Percentiles rank a stretch among this genome's conserved stretches.
These are phyloP conservation scores for Zelleria hepariella DNA, from an alignment of 2,888 invertebrate species.

Conservation along the genomic window DNA sequence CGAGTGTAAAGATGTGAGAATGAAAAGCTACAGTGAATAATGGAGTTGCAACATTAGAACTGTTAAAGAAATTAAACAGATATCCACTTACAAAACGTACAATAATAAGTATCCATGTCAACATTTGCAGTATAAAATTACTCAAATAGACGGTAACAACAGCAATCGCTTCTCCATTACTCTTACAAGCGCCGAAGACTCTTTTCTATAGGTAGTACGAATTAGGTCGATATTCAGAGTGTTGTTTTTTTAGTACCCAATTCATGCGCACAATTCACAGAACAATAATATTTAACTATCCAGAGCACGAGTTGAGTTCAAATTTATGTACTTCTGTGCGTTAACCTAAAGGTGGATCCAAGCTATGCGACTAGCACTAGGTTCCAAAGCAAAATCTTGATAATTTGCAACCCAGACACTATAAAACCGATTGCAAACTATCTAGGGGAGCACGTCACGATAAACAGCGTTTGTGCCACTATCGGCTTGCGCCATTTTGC, in stretches of 20 bases:
- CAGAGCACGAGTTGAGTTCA: background rate
- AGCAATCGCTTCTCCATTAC: background rate
- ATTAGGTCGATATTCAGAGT: background rate
- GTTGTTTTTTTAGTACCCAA: too few relatives aligned
- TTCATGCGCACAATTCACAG: background rate
- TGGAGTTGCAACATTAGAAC: background rate
- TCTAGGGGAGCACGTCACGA: too few relatives aligned
- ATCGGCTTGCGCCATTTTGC: too few relatives aligned
- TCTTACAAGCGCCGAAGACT: background rate
- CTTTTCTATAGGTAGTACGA: too few relatives aligned
- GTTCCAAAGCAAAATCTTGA: too few relatives aligned
- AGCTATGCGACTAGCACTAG: too few relatives aligned
- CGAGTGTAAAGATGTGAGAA: background rate
- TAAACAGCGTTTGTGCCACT: too few relatives aligned
- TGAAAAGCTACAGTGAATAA: background rate
- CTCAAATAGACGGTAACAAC: background rate
- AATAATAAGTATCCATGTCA: background rate
- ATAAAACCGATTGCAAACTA: too few relatives aligned
- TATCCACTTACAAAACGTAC: background rate
- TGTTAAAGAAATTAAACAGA: background rate
- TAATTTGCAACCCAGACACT: too few relatives aligned
- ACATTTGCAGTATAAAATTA: background rate
- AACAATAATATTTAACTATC: too few relatives aligned
- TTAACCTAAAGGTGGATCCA: too few relatives aligned
- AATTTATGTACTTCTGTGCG: background rate